Conservation (phyloP, 2,797 vertebrate genomes). For the Lophura swinhoii region DNA sequence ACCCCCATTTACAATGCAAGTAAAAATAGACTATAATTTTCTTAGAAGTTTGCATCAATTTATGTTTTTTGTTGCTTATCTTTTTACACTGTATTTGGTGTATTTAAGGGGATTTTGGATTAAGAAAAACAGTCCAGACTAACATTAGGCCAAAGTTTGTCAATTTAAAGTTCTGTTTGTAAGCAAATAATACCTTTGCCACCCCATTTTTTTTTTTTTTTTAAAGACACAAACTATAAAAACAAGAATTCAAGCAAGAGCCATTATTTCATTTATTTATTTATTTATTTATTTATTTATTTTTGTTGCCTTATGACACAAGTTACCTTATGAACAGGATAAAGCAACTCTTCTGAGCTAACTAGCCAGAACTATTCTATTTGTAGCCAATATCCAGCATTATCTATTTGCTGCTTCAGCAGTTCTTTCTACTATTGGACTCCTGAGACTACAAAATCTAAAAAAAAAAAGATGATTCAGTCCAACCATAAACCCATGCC, state of each 20-base stretch:
- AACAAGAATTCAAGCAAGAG: not conserved
- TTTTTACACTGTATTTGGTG: not conserved
- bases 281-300: too few relatives aligned
- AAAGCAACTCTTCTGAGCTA: not conserved
- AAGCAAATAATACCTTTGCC: not conserved
- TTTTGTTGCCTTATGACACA: not conserved
- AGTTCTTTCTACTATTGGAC: not conserved
- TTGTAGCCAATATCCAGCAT: not conserved
- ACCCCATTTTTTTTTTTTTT: not conserved
- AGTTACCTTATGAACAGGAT: not conserved
- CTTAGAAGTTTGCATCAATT: not conserved
- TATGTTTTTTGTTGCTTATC: not conserved
- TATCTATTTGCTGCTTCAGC: not conserved
- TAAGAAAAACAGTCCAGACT: not conserved
- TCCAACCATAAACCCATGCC: too few relatives aligned
- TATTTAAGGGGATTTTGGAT: not conserved
- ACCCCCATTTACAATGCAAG: not conserved
- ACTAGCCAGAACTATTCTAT: not conserved
- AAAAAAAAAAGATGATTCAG: not conserved
- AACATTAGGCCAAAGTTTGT: not conserved
- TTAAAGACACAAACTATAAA: not conserved
- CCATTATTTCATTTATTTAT: not conserved
- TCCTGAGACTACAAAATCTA: not conserved
- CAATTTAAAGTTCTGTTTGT: not conserved
- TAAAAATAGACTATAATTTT: not conserved